Evolutionary conservation across 2,888 invertebrate species (phyloP).

Genomic region (Drosophila recens): DNA sequence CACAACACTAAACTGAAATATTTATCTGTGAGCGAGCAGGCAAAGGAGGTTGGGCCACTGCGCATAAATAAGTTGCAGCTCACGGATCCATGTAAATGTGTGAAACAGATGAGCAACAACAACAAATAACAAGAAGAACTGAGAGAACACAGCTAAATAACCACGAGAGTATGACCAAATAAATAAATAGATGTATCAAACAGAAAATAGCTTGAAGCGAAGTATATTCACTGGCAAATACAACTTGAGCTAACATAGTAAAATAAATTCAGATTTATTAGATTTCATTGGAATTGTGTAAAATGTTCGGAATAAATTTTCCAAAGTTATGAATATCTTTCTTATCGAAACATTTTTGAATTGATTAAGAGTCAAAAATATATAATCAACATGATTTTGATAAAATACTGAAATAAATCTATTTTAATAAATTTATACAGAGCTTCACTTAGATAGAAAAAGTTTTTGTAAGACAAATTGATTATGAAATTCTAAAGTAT

Average conservation of each 20-base stretch:
- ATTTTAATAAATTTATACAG: too few species aligned
- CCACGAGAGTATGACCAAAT: constrained; percentile 25
- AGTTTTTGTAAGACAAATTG: too few species aligned
- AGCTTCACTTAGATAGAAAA: too few species aligned
- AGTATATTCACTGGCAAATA: background rate
- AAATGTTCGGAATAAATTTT: too few species aligned
- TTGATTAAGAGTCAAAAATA: too few species aligned
- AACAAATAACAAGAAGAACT: constrained; percentile 20
- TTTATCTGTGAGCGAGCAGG: background rate
- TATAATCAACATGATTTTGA: too few species aligned
- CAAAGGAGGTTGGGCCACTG: constrained; percentile 2
- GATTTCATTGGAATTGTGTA: too few species aligned
- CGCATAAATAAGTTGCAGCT: constrained; percentile 53
- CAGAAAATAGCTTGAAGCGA: background rate
- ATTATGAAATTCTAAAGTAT: too few species aligned
- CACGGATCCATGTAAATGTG: constrained; percentile 54
- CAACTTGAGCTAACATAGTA: background rate
- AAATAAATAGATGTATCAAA: constrained; percentile 10
- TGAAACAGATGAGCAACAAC: constrained; percentile 44
- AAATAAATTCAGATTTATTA: too few species aligned
- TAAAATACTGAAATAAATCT: too few species aligned
- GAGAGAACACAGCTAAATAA: constrained; percentile 28
- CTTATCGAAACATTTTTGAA: too few species aligned
- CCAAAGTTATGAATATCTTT: too few species aligned
- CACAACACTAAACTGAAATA: constrained; percentile 25